Evolutionary conservation across 2,888 invertebrate species (phyloP).

Genomic region (Phoenoteleia sp.): DNA sequence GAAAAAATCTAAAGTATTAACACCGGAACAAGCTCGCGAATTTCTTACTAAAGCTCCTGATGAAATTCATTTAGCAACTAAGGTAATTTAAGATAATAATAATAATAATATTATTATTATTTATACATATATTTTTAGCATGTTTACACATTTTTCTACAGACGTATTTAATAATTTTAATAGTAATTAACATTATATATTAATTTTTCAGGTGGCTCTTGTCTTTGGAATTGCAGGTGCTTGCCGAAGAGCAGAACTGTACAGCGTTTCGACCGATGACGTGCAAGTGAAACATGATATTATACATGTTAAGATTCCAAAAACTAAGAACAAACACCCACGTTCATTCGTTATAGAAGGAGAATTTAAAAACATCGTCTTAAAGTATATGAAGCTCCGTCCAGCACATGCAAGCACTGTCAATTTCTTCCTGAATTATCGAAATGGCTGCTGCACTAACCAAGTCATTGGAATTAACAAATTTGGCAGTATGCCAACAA

Average conservation of each 20-base stretch:
- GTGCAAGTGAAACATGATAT: not conserved
- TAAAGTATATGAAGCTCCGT: constrained; percentile 9
- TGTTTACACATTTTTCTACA: too few species aligned
- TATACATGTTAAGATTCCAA: constrained; percentile 10
- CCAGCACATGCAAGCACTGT: constrained; percentile 1
- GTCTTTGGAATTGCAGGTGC: constrained; percentile 48
- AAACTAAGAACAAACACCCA: constrained; percentile 13
- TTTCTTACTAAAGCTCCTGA: not conserved
- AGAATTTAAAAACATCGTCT: not conserved
- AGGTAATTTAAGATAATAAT: not conserved
- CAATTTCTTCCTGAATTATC: constrained; percentile 39
- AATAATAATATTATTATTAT: too few species aligned
- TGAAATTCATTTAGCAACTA: not conserved
- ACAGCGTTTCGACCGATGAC: not conserved
- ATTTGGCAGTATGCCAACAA: constrained; percentile 67
- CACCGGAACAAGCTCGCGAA: not conserved
- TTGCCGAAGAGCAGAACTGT: constrained; percentile 27
- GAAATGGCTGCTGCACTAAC: constrained; percentile 29
- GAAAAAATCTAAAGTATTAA: constrained; percentile 36
- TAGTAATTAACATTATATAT: not conserved
- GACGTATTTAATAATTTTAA: not conserved
- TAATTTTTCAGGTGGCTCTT: constrained; percentile 20
- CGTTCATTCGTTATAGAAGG: constrained; percentile 2
- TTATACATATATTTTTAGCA: not conserved
- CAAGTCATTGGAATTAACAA: constrained; percentile 67